Conservation (phyloP, 2,797 vertebrate species). For the Platalea minor region DNA sequence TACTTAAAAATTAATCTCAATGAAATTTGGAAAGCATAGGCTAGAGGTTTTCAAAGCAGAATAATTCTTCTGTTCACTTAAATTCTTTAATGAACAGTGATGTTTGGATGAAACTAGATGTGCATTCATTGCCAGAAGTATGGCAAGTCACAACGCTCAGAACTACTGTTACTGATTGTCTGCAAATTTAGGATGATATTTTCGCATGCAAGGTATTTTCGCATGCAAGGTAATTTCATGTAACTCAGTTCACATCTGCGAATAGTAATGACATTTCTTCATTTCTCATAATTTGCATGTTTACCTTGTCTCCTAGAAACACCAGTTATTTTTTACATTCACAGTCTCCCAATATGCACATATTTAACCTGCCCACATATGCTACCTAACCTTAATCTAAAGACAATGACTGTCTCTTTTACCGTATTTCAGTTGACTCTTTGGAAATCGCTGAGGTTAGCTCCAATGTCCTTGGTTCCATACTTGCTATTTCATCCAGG, state of each 20-base stretch:
- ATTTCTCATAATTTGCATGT: background rate
- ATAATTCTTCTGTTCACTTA: background rate
- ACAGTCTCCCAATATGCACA: background rate
- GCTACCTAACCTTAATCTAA: background rate
- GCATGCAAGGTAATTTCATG: background rate
- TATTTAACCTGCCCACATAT: background rate
- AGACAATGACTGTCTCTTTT: background rate
- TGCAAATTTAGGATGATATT: background rate
- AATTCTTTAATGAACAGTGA: background rate
- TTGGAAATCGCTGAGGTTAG: background rate
- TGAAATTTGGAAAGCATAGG: background rate
- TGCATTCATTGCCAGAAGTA: background rate
- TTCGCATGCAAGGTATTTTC: background rate
- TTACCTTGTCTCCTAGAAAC: slow-evolving; percentile 7
- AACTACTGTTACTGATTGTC: background rate
- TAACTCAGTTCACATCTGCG: background rate
- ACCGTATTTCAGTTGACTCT: background rate
- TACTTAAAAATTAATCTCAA: background rate
- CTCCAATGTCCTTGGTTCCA: background rate
- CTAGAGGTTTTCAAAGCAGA: background rate
- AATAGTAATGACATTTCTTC: background rate
- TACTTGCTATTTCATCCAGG: background rate
- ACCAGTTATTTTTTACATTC: background rate
- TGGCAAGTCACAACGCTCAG: background rate
- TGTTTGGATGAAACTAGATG: background rate